Evolutionary conservation across 2,113 vertebrate species (phyloP).

Genomic region (Buteo buteo): DNA sequence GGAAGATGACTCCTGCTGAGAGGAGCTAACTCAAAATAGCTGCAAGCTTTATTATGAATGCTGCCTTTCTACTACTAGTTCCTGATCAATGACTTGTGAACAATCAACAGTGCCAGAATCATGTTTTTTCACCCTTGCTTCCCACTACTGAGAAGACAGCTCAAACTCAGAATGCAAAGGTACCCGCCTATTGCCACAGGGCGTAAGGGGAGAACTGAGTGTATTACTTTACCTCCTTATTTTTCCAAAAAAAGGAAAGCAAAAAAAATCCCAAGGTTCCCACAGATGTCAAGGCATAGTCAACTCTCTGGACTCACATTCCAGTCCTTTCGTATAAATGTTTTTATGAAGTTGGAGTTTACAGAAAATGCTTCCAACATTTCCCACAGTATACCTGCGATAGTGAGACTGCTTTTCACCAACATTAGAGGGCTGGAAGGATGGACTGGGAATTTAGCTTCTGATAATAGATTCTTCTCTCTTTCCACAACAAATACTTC

Average conservation of each 20-base stretch:
- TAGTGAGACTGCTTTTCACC: neutral
- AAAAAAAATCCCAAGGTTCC: neutral
- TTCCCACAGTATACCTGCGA: neutral
- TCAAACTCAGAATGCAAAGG: neutral
- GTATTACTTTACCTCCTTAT: neutral
- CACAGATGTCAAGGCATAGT: neutral
- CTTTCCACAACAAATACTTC: neutral
- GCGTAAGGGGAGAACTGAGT: neutral
- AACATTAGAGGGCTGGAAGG: neutral
- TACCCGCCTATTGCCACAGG: neutral
- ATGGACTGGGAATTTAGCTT: neutral
- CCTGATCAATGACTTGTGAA: neutral
- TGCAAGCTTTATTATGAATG: neutral
- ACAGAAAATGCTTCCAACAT: neutral
- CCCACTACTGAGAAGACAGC: neutral
- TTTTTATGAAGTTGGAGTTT: neutral
- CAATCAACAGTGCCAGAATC: neutral
- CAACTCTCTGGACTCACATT: neutral
- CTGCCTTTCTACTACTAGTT: neutral
- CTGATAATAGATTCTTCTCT: neutral
- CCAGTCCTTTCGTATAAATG: neutral
- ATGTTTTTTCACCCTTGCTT: neutral
- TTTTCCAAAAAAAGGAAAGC: neutral
- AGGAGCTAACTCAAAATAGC: neutral
- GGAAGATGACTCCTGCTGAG: constrained; percentile 3